Evolutionary conservation across 2,113 vertebrate genomes (phyloP).

Genomic region (Muscicapa adusta): DNA sequence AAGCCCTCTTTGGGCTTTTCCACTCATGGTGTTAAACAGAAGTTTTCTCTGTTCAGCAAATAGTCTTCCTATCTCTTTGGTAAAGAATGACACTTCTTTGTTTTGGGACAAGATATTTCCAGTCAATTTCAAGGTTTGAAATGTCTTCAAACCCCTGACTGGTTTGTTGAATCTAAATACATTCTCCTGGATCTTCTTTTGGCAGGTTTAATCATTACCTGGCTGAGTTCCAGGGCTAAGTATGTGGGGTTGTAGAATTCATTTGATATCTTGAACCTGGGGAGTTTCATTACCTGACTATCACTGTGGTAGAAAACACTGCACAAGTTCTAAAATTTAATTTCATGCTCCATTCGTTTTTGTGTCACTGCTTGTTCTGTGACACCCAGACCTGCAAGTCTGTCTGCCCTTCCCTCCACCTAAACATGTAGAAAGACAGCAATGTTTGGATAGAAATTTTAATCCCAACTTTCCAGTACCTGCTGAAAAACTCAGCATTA

Average conservation of each 20-base stretch:
- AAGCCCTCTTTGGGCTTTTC: not conserved
- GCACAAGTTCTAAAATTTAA: constrained; percentile 34
- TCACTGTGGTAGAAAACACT: not conserved
- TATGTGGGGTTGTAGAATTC: not conserved
- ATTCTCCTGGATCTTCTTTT: not conserved
- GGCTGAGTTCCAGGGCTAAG: not conserved
- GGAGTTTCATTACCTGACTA: constrained; percentile 34
- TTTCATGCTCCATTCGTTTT: constrained; percentile 55
- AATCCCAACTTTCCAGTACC: not conserved
- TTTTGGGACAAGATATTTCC: not conserved
- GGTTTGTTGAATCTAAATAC: not conserved
- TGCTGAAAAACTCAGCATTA: constrained; percentile 13
- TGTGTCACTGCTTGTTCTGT: not conserved
- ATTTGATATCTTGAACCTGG: constrained; percentile 20
- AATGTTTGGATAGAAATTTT: not conserved
- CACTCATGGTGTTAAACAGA: not conserved
- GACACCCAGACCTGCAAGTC: not conserved
- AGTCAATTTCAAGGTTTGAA: not conserved
- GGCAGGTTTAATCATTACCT: not conserved
- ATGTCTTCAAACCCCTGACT: not conserved
- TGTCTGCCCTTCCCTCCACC: constrained; percentile 7
- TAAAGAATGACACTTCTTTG: not conserved
- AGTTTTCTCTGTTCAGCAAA: not conserved
- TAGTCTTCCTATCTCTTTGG: not conserved
- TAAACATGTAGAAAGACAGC: constrained; percentile 10